Evolutionary conservation across 2,888 invertebrate genomes (phyloP).

Genomic region (Blastobasis adustella): DNA sequence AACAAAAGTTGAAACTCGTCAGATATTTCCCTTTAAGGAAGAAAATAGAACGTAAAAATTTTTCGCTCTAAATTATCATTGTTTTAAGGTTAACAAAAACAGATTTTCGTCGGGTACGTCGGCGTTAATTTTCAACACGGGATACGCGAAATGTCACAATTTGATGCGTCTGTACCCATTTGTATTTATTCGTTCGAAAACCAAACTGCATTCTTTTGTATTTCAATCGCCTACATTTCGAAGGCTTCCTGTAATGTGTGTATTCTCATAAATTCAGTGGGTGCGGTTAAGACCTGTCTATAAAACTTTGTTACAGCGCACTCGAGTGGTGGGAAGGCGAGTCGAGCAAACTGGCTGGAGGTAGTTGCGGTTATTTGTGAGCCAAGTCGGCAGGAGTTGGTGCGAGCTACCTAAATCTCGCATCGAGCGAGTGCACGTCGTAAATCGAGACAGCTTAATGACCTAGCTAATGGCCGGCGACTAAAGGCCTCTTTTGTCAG

Average conservation of each 20-base stretch:
- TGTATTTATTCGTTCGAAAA: too few species aligned
- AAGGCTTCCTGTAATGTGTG: too few species aligned
- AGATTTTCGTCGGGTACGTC: constrained; percentile 4
- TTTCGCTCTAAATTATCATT: constrained; percentile 3
- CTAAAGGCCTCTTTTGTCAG: constrained; percentile 35
- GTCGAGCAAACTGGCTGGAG: constrained; percentile 7
- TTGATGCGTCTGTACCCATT: too few species aligned
- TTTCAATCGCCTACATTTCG: too few species aligned
- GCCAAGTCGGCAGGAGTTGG: constrained; percentile 1
- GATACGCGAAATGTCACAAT: too few species aligned
- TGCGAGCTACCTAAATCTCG: constrained; percentile 18
- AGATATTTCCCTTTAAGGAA: background rate
- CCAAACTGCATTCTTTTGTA: background rate
- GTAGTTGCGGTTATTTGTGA: constrained; percentile 10
- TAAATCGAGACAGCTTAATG: constrained; percentile 41
- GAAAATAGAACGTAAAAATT: constrained; percentile 1
- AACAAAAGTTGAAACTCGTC: too few species aligned
- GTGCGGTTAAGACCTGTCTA: too few species aligned
- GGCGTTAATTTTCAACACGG: background rate
- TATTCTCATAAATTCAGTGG: too few species aligned
- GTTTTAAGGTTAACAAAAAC: background rate
- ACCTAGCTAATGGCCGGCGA: constrained; percentile 35
- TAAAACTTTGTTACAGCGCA: too few species aligned
- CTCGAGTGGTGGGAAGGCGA: background rate
- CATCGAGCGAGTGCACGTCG: constrained; percentile 31